Base-by-base conservation (phyloP, 2,888 invertebrate species). In the Trisateles emortualis region DNA sequence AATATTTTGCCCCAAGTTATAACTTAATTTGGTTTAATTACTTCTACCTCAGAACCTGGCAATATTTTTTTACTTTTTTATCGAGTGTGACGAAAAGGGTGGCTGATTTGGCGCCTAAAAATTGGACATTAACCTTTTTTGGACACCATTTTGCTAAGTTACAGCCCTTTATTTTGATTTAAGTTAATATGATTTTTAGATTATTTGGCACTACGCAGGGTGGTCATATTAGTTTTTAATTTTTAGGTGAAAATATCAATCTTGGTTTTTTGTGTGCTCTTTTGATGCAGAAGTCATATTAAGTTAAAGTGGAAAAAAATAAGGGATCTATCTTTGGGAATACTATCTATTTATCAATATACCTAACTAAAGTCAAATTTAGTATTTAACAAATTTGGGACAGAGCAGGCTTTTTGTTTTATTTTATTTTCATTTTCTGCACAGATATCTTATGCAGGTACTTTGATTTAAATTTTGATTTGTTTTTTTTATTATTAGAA, bases 71-170 rank as follows among this genome's bases (percentile, higher is more conserved):
- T 60, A 61, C 48, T 72, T 74, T n/a, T 76, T 76, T 82, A 87
- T 82, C 68, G 76, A 79, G 81, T 87, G 82, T 89, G 84, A 74
- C 88, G 80, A 86, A 88, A 69, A 87, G 85, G 80, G 82, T 85
- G 77, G 82, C 80, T 72, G 71, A 78, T 87, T 87, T 87, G 83
- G 86, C 86, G 88, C 87, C 83, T 74, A 44, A 58, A 73, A 80
- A 82, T 81, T 77, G 69, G 76, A 70, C 69, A 73, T 81, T 76
- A 72, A 59, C 56, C 50, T 64, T 74, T 75, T 68, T 82, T 81
- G 66, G 44, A 58, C 60, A 68, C 51, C 53, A 58, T 79, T 80
- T 76, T 79, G 73, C 74, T 74, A 79, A 66, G 68, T 72, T 76
- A 68, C 72, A 67, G 71, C 61, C 62, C 62, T 70, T 72, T 77